These are phyloP conservation scores for Meriones psammophilus DNA, from an alignment of 2,797 vertebrate species.

Conservation along the genomic window DNA sequence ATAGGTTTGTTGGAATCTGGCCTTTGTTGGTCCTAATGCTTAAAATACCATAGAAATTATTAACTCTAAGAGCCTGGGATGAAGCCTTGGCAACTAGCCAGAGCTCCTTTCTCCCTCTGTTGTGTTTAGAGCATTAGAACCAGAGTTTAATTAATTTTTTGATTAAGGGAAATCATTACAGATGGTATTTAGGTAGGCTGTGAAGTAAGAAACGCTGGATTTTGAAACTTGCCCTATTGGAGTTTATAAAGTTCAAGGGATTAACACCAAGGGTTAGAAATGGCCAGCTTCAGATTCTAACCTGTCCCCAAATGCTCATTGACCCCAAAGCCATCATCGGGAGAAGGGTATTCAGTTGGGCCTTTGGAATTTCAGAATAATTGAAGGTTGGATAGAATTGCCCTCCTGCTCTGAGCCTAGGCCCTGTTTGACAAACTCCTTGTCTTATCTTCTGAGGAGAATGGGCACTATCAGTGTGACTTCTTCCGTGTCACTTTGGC, in stretches of 20 bases:
- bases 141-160: constrained; percentile 56
- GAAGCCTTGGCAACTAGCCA: constrained; percentile 41
- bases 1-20: constrained; percentile 8
- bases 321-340: not conserved
- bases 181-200: constrained; percentile 10
- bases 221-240: constrained; percentile 48
- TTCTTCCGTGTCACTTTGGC: not conserved
- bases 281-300: constrained; percentile 54
- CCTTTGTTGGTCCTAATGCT: constrained; percentile 1
- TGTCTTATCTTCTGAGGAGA: constrained; percentile 36
- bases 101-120: not conserved
- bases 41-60: not conserved
- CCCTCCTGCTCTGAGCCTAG: not conserved
- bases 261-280: not conserved
- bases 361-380: constrained; percentile 45
- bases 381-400: constrained; percentile 1
- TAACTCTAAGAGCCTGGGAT: not conserved
- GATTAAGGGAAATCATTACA: constrained; percentile 20
- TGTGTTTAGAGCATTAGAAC: not conserved
- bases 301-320: constrained; percentile 41
- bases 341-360: not conserved
- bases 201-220: not conserved
- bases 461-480: constrained; percentile 2
- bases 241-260: constrained; percentile 23
- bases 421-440: not conserved